phyloP scores from a whole-genome alignment of 2,113 vertebrate genomes.

The Papio anubis region DNA sequence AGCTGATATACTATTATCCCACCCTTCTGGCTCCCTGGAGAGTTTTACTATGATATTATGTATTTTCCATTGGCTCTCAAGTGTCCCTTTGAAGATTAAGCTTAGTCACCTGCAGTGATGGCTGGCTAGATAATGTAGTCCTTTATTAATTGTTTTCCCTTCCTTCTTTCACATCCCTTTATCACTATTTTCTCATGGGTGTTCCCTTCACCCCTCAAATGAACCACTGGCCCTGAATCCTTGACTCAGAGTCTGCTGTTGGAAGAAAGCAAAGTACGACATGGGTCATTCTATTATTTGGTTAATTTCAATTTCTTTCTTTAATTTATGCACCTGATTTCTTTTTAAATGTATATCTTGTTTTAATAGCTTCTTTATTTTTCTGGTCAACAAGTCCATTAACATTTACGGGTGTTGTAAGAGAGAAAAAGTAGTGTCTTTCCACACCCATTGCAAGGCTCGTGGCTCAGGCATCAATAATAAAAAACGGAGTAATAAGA shows the following conservation, averaged over 20 bases:
- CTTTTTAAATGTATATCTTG: not conserved
- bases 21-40: not conserved
- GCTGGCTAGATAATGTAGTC: not conserved
- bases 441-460: not conserved
- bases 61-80: not conserved
- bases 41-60: not conserved
- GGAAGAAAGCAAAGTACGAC: not conserved
- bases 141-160: not conserved
- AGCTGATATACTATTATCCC: not conserved
- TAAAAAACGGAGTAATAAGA: not conserved
- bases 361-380: constrained; percentile 44
- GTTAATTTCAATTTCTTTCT: not conserved
- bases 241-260: not conserved
- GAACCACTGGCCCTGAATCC: not conserved
- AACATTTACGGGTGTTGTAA: not conserved
- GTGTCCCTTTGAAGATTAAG: not conserved
- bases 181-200: not conserved
- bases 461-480: not conserved
- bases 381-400: not conserved
- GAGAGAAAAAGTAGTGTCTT: not conserved
- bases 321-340: not conserved
- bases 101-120: not conserved
- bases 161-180: not conserved
- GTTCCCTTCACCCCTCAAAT: not conserved
- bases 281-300: not conserved